Evolutionary conservation across 2,888 invertebrate genomes (phyloP).

Genomic region (Thysanoteuthis rhombus): DNA sequence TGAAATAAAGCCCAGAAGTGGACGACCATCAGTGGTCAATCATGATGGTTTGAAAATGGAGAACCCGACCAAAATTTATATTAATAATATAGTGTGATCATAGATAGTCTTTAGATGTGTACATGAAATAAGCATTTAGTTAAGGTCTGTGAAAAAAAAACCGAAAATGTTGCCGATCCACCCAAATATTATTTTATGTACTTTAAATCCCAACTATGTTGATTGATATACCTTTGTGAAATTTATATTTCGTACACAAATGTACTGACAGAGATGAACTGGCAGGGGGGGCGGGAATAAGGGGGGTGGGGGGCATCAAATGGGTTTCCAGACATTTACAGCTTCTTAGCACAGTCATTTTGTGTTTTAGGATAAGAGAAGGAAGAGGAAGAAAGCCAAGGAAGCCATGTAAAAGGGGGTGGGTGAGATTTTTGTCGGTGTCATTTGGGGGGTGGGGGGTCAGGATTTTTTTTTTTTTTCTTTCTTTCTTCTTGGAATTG

Average conservation of each 20-base stretch:
- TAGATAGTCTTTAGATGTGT: too few species aligned
- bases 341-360: constrained; percentile 12
- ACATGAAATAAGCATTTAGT: too few species aligned
- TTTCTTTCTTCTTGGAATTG: not conserved
- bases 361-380: constrained; percentile 12
- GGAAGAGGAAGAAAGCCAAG: not conserved
- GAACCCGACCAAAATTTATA: too few species aligned
- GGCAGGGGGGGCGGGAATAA: not conserved
- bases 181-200: not conserved
- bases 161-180: too few species aligned
- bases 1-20: too few species aligned
- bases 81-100: too few species aligned
- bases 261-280: not conserved
- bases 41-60: too few species aligned
- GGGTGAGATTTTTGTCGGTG: not conserved
- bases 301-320: not conserved
- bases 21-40: too few species aligned
- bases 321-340: constrained; percentile 1
- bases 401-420: too few species aligned
- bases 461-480: not conserved
- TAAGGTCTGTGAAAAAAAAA: too few species aligned
- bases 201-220: not conserved
- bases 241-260: not conserved
- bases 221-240: constrained; percentile 12
- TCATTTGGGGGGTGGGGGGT: not conserved